Evolutionary conservation across 2,113 vertebrate species (phyloP), one percentile per base, ranked within the genome.

Genomic region (Rynchops niger): DNA sequence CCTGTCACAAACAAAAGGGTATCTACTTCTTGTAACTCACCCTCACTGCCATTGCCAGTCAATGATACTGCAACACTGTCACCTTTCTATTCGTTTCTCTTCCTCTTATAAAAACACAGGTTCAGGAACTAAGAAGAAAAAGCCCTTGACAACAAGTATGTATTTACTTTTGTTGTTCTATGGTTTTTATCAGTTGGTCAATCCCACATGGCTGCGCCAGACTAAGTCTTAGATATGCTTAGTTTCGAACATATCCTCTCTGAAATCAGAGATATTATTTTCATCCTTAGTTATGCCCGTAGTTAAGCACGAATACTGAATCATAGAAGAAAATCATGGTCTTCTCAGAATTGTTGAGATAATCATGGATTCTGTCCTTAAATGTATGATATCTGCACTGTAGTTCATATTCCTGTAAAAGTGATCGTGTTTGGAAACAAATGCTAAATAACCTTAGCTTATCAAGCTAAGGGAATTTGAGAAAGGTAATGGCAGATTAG

Each of bases 71-170:
- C 13, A 53, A 7, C 18, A 71, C 11, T 74, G 30, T 5, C 16
- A 82, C 12, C 25, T 73, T 85, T 52, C 17, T 25, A 26, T 49
- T 88, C 0, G 36, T 73, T 86, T 69, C 29, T 66, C 7, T 86
- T 66, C 32, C 36, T 81, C 6, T 36, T 65, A 26, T 3, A 73
- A 81, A 91, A 73, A 8, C 30, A 34, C 7, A 17, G 3, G 9
- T 45, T 88, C 40, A 63, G 42, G 11, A 81, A 43, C 29, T 40
- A 56, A 58, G 29, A 76, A 32, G 22, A 66, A 23, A 72, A 77
- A 83, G 9, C 15, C n/a, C 15, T 72, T 0, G 0, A 5, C 21
- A 81, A 40, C 1, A 5, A 25, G 5, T 26, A 16, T 12, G 12
- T 49, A 11, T n/a, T 73, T 5, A 3, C 53, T 79, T 81, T 40